Conservation (phyloP, 2,797 vertebrate genomes). For the Acanthiza pusilla region DNA sequence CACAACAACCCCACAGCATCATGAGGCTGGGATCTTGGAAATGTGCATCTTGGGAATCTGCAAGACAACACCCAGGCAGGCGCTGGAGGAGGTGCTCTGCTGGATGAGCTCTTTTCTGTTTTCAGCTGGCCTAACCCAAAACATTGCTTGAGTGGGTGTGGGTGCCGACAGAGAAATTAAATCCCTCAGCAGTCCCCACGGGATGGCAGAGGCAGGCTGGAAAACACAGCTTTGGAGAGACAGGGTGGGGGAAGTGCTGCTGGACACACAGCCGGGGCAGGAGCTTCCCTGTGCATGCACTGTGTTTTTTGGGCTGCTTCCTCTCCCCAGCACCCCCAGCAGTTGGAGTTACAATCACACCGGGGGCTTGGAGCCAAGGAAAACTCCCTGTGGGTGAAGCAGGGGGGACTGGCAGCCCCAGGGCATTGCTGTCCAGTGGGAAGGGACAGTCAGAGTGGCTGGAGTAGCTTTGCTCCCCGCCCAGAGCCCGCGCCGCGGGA, state of each 20-base stretch:
- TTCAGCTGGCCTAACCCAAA: conserved; percentile 25
- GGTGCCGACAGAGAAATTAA: conserved; percentile 4
- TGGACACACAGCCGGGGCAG: neutral
- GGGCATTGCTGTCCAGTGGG: fast-evolving
- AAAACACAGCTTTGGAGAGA: neutral
- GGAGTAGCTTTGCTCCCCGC: neutral
- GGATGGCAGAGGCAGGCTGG: neutral
- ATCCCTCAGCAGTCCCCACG: neutral
- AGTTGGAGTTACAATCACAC: neutral
- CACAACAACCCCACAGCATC: neutral
- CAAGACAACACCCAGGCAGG: neutral
- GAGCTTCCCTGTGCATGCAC: neutral
- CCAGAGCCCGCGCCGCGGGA: fast-evolving
- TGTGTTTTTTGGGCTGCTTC: neutral
- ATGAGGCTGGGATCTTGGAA: neutral
- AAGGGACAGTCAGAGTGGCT: fast-evolving
- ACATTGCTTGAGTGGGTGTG: conserved; percentile 57
- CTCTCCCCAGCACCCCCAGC: neutral
- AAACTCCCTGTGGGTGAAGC: neutral
- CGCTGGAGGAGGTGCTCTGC: neutral
- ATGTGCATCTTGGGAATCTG: neutral
- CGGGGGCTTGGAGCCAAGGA: neutral
- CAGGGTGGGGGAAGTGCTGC: neutral
- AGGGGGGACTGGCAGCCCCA: neutral
- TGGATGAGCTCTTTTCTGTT: neutral